phyloP scores from a whole-genome alignment of 2,797 vertebrate species.

The Agapornis canus region DNA sequence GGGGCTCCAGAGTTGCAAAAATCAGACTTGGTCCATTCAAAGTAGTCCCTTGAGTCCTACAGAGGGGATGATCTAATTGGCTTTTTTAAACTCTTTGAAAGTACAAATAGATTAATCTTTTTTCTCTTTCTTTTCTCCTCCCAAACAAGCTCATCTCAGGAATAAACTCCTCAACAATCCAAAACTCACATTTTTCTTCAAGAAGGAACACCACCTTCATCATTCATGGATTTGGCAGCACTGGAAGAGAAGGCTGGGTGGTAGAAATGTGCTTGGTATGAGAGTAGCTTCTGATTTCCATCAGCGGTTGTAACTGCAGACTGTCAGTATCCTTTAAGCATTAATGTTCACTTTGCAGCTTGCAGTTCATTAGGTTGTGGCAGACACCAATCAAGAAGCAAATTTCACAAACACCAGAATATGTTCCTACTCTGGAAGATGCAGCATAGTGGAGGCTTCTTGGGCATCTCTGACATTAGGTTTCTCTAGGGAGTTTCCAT shows the following conservation, averaged over 20 bases:
- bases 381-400: not conserved
- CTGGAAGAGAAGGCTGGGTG: conserved; percentile 80
- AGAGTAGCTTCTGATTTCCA: not conserved
- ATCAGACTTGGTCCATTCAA: not conserved
- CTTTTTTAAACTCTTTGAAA: not conserved
- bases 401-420: not conserved
- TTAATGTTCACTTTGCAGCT: not conserved
- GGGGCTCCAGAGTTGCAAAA: not conserved
- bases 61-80: no score
- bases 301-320: not conserved
- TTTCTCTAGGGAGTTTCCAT: not conserved
- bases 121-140: not conserved
- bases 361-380: not conserved
- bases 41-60: not conserved
- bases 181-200: conserved; percentile 75
- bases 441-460: not conserved
- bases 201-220: conserved; percentile 76
- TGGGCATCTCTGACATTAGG: not conserved
- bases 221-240: conserved; percentile 80
- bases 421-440: not conserved
- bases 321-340: not conserved
- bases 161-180: conserved; percentile 54
- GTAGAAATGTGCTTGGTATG: conserved; percentile 83
- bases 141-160: conserved; percentile 26
- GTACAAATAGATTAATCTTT: not conserved